Evolutionary conservation across 2,888 invertebrate genomes (phyloP).

Genomic region (Theretra japonica): DNA sequence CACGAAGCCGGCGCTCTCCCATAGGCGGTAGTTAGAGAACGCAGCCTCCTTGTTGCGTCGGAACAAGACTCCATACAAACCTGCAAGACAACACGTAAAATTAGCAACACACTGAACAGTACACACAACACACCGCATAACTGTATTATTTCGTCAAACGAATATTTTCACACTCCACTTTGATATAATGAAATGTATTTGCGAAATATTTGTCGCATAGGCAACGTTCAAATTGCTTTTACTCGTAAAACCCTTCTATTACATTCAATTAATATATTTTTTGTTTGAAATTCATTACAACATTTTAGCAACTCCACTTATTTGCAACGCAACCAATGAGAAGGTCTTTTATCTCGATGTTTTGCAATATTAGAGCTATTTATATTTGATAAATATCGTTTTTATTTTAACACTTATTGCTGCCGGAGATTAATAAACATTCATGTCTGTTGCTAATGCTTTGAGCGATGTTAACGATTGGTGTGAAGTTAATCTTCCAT

Average conservation of each 20-base stretch:
- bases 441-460: neutral
- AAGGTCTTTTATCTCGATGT: neutral
- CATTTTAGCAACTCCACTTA: neutral
- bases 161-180: neutral
- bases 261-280: neutral
- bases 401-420: neutral
- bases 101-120: neutral
- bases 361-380: neutral
- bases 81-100: constrained; percentile 68
- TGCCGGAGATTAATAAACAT: neutral
- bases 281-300: neutral
- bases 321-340: neutral
- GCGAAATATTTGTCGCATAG: neutral
- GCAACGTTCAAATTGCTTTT: neutral
- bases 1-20: constrained; percentile 96
- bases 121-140: neutral
- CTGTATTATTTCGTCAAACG: neutral
- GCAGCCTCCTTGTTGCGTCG: constrained; percentile 95
- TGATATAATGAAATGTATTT: neutral
- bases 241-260: neutral
- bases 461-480: neutral
- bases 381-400: neutral
- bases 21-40: constrained; percentile 95
- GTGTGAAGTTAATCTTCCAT: neutral
- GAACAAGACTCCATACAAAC: constrained; percentile 94